A percentile compares a stretch with the other conserved stretches of the same genome.
Conservation (phyloP, 1,140 invertebrate species). For the Varroa destructor region DNA sequence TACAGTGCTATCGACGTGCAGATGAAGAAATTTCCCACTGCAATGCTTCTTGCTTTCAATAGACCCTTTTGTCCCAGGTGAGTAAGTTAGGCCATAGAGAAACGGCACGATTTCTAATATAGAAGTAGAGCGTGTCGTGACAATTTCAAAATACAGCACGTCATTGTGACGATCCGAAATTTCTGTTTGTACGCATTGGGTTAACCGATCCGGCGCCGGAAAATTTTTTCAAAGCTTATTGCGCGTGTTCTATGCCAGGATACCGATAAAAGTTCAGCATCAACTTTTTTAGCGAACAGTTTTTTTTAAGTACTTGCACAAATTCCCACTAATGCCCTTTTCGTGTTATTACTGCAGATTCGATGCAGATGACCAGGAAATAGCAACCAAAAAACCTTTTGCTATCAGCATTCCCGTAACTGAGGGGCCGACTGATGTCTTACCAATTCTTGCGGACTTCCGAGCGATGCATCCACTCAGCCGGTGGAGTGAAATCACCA, state of each 20-base stretch:
- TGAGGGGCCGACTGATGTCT: constrained; percentile 9
- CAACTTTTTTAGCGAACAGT: no score
- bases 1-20: constrained; percentile 1
- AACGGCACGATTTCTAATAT: no score
- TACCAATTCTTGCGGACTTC: constrained; percentile 15
- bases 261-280: no score
- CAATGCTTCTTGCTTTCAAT: constrained; percentile 19
- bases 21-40: constrained; percentile 4
- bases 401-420: constrained; percentile 9
- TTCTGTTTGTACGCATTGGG: no score
- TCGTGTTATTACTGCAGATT: not conserved
- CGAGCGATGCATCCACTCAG: constrained; percentile 17
- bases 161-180: no score
- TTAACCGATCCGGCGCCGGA: no score
- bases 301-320: no score
- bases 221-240: no score
- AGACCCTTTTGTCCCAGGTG: constrained; percentile 15
- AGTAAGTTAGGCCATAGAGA: not conserved
- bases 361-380: constrained; percentile 14
- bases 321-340: no score
- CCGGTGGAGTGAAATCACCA: constrained; percentile 24
- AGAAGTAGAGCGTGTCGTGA: no score
- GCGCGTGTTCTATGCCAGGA: no score
- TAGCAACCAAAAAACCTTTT: not conserved
- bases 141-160: no score